These are phyloP conservation scores for Paradoxurus hermaphroditus DNA, from an alignment of 2,113 vertebrate species.

Conservation along the genomic window DNA sequence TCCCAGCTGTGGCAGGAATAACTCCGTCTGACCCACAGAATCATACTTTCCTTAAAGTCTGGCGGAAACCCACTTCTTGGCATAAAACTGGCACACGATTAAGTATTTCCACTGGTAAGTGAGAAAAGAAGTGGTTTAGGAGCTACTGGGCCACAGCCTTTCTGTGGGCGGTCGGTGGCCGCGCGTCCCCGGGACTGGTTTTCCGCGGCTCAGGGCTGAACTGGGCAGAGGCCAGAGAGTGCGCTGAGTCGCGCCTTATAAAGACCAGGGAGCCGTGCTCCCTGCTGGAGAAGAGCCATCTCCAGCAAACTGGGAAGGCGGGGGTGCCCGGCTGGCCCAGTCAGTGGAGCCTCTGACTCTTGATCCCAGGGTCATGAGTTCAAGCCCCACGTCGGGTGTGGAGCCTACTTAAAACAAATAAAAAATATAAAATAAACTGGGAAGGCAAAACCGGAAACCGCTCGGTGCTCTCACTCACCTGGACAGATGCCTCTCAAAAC, in stretches of 20 bases:
- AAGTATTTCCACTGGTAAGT: not conserved
- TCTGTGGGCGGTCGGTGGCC: not conserved
- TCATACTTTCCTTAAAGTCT: not conserved
- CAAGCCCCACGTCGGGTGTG: no score
- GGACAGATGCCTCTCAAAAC: not conserved
- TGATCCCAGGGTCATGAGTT: no score
- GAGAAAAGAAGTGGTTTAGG: not conserved
- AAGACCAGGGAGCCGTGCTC: not conserved
- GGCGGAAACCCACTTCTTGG: not conserved
- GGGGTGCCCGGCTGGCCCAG: no score
- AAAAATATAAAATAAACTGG: not conserved
- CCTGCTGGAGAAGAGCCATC: not conserved
- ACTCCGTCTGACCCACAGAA: not conserved
- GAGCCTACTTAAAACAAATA: no score
- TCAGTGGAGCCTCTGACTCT: no score
- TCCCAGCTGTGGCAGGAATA: not conserved
- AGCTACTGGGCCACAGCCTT: no score
- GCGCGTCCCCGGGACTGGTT: rapidly evolving
- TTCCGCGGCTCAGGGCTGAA: not conserved
- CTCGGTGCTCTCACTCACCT: constrained; percentile 12
- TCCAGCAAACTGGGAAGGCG: not conserved
- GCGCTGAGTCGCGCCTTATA: rapidly evolving
- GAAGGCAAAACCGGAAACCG: not conserved
- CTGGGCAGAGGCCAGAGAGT: not conserved
- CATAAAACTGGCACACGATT: not conserved